These are phyloP conservation scores for Coluber constrictor DNA, from an alignment of 2,797 vertebrate genomes.

Conservation along the genomic window DNA sequence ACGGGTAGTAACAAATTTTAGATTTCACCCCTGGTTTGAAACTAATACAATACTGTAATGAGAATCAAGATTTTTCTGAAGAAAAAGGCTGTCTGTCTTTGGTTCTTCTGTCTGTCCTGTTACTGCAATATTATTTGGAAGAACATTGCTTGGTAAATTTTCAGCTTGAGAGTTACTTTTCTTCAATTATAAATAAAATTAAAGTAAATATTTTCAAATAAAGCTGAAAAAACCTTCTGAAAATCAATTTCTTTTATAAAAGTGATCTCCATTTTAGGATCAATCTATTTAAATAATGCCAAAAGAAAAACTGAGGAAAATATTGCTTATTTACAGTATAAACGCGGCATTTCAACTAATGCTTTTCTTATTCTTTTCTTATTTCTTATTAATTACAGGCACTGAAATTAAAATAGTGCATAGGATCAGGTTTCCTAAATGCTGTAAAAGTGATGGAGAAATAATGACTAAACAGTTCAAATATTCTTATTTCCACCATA, in stretches of 20 bases:
- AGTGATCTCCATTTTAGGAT: background rate
- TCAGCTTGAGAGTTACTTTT: background rate
- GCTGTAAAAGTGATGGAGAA: slow-evolving; percentile 43
- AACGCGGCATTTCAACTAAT: slow-evolving; percentile 4
- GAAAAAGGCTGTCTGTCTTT: background rate
- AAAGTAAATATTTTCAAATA: background rate
- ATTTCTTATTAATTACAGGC: background rate
- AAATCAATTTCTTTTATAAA: background rate
- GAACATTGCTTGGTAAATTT: background rate
- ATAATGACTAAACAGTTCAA: background rate
- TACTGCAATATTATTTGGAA: background rate
- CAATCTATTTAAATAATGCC: slow-evolving; percentile 9
- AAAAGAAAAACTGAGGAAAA: slow-evolving; percentile 18
- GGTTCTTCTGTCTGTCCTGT: background rate
- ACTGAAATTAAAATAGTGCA: slow-evolving; percentile 32
- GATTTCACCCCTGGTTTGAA: background rate
- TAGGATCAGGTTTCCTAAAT: slow-evolving; percentile 47
- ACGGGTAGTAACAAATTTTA: no score
- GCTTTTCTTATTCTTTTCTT: slow-evolving; percentile 18
- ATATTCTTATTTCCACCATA: slow-evolving; percentile 12
- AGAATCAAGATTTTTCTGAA: background rate
- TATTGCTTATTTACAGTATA: background rate
- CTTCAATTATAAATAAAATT: background rate
- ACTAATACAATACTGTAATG: background rate
- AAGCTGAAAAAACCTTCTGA: background rate